These are phyloP conservation scores for Procambarus virginalis DNA, from an alignment of 1,140 invertebrate genomes.

Conservation along the genomic window DNA sequence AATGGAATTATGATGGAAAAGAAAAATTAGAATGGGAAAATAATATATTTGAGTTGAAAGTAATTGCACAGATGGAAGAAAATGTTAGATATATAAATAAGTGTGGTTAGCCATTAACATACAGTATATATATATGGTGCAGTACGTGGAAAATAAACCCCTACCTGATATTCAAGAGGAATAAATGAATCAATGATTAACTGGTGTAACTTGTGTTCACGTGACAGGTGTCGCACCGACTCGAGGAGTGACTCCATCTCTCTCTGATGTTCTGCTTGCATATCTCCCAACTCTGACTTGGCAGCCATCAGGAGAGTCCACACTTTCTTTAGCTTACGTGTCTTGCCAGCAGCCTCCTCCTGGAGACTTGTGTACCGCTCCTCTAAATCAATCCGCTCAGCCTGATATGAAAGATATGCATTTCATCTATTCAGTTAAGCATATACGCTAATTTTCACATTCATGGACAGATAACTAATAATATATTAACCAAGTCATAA, in stretches of 20 bases:
- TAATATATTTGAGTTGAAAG: background rate
- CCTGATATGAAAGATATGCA: conserved; percentile 74
- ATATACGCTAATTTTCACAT: background rate
- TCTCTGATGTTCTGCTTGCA: conserved; percentile 94
- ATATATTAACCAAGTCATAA: background rate
- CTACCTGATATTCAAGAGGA: conserved; percentile 88
- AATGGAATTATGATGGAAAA: background rate
- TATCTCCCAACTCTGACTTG: conserved; percentile 90
- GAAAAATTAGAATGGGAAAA: background rate
- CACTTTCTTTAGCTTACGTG: conserved; percentile 93
- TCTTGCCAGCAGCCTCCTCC: conserved; percentile 93
- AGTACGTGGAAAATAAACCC: background rate
- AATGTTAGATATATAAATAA: background rate
- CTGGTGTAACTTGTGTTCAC: conserved; percentile 94
- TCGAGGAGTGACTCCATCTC: conserved; percentile 97
- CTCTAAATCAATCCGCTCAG: conserved; percentile 95
- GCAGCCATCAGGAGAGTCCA: conserved; percentile 86
- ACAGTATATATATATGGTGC: background rate
- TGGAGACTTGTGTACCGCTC: conserved; percentile 95
- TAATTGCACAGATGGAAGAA: background rate
- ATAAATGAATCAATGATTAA: conserved; percentile 90
- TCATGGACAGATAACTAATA: background rate
- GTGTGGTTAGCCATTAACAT: background rate
- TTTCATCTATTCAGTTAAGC: too few relatives aligned
- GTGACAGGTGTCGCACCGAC: conserved; percentile 89